Evolutionary conservation across 2,113 vertebrate genomes (phyloP).

Genomic region (Solea senegalensis): DNA sequence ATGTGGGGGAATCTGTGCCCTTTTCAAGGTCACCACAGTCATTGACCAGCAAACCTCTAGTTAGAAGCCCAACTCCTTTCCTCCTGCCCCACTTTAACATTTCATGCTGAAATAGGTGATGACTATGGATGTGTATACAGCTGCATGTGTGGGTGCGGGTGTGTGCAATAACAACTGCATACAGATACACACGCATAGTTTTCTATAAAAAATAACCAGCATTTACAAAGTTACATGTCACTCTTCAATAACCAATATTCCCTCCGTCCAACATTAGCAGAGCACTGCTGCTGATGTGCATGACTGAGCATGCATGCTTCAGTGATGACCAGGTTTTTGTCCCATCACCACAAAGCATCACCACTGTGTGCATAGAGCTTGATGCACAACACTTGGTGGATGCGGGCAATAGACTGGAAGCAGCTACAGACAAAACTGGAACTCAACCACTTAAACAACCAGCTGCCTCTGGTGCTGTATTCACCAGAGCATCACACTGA

Average conservation of each 20-base stretch:
- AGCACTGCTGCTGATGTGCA: conserved; percentile 22
- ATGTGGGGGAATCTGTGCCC: too few species aligned
- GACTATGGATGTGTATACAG: background rate
- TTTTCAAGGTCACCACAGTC: too few species aligned
- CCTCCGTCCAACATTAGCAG: background rate
- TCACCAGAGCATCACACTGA: background rate
- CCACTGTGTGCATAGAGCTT: conserved; percentile 32
- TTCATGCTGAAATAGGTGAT: conserved; percentile 27
- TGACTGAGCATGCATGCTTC: conserved; percentile 49
- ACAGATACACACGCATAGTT: background rate
- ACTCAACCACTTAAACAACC: conserved; percentile 26
- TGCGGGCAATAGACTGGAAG: conserved; percentile 35
- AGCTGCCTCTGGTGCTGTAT: conserved; percentile 4
- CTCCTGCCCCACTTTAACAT: too few species aligned
- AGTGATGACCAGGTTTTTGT: conserved; percentile 42
- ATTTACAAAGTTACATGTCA: background rate
- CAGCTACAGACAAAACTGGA: conserved; percentile 34
- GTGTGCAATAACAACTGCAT: background rate
- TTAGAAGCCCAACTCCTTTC: too few species aligned
- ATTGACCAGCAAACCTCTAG: too few species aligned
- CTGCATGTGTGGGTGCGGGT: background rate
- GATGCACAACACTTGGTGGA: conserved; percentile 10
- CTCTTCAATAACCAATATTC: conserved; percentile 32
- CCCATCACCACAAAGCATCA: conserved; percentile 38
- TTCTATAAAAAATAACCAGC: too few species aligned